A percentile compares a stretch with the other conserved stretches of the same genome.
These are phyloP conservation scores for Galagoides demidoff DNA, from an alignment of 2,797 vertebrate species.

Conservation along the genomic window DNA sequence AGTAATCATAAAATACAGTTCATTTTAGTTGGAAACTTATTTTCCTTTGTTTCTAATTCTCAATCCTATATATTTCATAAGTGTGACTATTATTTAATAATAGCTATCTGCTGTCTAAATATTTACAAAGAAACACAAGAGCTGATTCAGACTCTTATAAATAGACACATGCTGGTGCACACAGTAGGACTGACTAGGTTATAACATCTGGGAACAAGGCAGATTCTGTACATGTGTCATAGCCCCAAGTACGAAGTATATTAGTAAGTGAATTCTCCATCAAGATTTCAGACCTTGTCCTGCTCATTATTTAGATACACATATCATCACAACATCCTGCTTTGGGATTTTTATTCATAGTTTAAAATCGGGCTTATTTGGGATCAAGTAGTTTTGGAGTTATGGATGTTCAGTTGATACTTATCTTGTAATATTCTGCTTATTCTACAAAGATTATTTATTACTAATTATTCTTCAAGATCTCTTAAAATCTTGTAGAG, in stretches of 20 bases:
- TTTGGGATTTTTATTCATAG: conserved; percentile 6
- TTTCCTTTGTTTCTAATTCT: conserved; percentile 9
- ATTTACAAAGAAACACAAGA: not conserved
- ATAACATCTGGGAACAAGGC: not conserved
- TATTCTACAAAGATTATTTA: not conserved
- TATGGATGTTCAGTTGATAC: not conserved
- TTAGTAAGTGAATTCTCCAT: not conserved
- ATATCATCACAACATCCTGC: not conserved
- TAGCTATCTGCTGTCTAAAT: not conserved
- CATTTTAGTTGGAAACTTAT: not conserved
- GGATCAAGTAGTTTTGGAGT: not conserved
- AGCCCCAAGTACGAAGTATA: not conserved
- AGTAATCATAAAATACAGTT: not conserved
- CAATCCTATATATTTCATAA: not conserved
- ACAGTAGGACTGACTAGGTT: not conserved
- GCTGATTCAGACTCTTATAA: not conserved
- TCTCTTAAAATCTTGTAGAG: not conserved
- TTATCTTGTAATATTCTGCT: not conserved
- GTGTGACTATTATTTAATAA: not conserved
- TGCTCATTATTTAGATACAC: not conserved
- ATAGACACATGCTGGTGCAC: not conserved
- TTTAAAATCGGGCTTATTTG: conserved; percentile 19
- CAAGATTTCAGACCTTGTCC: not conserved
- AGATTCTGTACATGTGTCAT: not conserved
- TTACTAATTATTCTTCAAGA: conserved; percentile 9